Evolutionary conservation across 37 sponge, comb jelly and placozoan species (phyloP), one percentile per base, ranked within the genome.

Genomic region (Cliona cf. orientalis): DNA sequence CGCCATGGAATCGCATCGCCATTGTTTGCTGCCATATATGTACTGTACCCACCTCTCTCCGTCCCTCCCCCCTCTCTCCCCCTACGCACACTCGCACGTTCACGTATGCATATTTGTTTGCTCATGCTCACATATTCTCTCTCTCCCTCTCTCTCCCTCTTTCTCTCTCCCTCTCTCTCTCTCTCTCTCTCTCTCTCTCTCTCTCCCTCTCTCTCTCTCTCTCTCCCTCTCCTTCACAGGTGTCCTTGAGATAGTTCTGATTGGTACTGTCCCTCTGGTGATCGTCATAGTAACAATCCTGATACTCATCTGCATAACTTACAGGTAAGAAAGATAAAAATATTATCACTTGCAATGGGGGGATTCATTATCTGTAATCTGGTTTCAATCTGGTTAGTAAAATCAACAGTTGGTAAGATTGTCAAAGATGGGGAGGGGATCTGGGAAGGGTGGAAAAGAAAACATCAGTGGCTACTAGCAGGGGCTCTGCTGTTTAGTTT

Each of bases 251-350:
- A 75, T 75, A 0, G 67, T 39, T 2, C 66, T 84, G 12, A 84
- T 74, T 49, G 40, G 44, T 73, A 41, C 42, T 5, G 31, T 25
- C 28, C 76, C 84, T 0, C 68, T 75, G 22, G 39, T 75, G 33
- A 11, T 67, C 40, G 19, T 84, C 76, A 75, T 84, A 1, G 68
- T 67, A 25, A 37, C 44, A 26, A 38, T 82, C 36, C 0, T 72
- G 3, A 31, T 72, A 37, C 62, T 82, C 14, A 84, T 67, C 40
- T 4, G 55, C 84, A 38, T 65, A 75, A 75, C 67, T 2, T 75
- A 29, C 76, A 53, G 42, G 84, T 75, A 14, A 81, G 82, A 12
- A 70, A 5, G 25, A 49, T 19, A 19, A 19, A 49, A 49, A 49
- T 49, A 19, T 49, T 19, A 49, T 49, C n/a, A n/a, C n/a, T n/a